Evolutionary conservation across 1,140 invertebrate species (phyloP).

Genomic region (Diabrotica virgifera): DNA sequence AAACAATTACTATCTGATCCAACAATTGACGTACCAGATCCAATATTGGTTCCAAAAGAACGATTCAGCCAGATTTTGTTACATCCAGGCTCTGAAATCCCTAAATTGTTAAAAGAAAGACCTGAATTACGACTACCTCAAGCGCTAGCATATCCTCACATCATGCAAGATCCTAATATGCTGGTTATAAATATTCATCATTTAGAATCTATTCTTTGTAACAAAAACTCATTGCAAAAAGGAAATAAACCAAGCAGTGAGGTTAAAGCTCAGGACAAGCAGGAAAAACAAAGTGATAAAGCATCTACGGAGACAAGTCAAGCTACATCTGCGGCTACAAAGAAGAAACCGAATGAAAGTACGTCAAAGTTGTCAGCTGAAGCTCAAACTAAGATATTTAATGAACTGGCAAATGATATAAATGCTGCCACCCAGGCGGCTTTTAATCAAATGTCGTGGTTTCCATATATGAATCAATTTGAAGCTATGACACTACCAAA

Average conservation of each 20-base stretch:
- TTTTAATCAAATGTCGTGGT: constrained; percentile 68
- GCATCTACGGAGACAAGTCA: neutral
- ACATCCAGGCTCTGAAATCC: constrained; percentile 72
- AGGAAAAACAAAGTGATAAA: constrained; percentile 8
- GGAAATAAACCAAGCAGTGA: constrained; percentile 34
- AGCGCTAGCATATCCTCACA: constrained; percentile 65
- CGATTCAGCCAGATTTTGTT: constrained; percentile 67
- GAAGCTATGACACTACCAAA: constrained; percentile 46
- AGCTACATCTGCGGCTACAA: neutral
- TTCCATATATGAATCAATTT: constrained; percentile 65
- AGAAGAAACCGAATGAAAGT: constrained; percentile 11
- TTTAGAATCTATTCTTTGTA: constrained; percentile 67
- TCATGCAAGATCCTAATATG: constrained; percentile 73
- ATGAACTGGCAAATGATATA: constrained; percentile 56
- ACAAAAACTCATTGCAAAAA: constrained; percentile 39
- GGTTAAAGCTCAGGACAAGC: constrained; percentile 24
- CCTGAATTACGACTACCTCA: constrained; percentile 70
- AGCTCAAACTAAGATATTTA: constrained; percentile 19
- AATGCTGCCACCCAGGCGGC: constrained; percentile 64
- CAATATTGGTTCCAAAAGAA: constrained; percentile 73
- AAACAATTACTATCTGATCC: constrained; percentile 66
- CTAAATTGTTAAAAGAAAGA: constrained; percentile 63
- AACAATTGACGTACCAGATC: constrained; percentile 73
- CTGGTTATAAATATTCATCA: constrained; percentile 73
- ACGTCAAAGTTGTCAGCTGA: constrained; percentile 1